Percentiles rank a stretch among this genome's conserved stretches.
Evolutionary conservation across 2,113 vertebrate species (phyloP).

Genomic region (Noctilio leporinus): DNA sequence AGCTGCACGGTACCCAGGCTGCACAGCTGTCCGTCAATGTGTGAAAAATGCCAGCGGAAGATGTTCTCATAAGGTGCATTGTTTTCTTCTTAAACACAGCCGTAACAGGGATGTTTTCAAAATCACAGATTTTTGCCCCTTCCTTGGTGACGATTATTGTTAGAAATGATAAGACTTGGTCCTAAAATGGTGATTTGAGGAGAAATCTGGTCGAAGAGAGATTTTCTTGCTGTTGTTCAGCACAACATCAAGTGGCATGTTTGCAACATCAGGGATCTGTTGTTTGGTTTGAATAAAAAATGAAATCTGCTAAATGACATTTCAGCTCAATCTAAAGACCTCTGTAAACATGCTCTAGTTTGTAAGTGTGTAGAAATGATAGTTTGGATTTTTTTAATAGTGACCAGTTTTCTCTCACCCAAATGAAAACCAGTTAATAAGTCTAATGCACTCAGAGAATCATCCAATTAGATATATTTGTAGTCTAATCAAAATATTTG

Average conservation of each 20-base stretch:
- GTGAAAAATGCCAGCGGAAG: constrained; percentile 12
- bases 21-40: constrained; percentile 5
- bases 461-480: background rate
- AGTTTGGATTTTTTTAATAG: background rate
- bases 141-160: background rate
- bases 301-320: background rate
- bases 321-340: constrained; percentile 17
- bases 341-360: background rate
- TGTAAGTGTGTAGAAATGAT: background rate
- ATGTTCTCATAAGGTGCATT: background rate
- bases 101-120: background rate
- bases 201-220: background rate
- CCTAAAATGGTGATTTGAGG: background rate
- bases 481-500: background rate
- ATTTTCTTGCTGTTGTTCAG: background rate
- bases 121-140: background rate
- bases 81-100: constrained; percentile 12
- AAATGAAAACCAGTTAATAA: constrained; percentile 18
- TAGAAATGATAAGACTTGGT: background rate
- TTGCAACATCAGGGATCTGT: background rate
- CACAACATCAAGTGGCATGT: background rate
- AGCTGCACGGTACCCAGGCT: background rate
- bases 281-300: background rate
- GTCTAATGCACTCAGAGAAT: background rate
- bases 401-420: background rate